These are phyloP conservation scores for Pocillopora damicornis DNA, from an alignment of 64 coral and sea anemone species.

Conservation along the genomic window DNA sequence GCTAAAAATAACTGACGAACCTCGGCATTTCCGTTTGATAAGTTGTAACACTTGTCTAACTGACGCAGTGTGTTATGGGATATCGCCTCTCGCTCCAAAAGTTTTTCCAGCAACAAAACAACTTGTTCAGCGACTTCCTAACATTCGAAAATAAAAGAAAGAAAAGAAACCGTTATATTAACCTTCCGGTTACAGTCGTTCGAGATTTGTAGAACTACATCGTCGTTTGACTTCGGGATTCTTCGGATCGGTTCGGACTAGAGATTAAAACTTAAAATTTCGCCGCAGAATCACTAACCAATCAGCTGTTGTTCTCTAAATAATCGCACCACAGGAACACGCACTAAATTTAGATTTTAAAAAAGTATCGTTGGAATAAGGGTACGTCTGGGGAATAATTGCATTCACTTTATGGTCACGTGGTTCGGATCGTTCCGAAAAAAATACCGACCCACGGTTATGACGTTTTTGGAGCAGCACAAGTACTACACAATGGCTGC, in stretches of 20 bases:
- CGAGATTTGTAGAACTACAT: neutral
- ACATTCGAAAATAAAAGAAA: neutral
- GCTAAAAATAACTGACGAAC: slow-evolving; percentile 2
- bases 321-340: too few species aligned
- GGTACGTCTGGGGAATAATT: too few species aligned
- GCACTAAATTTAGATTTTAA: too few species aligned
- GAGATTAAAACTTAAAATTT: neutral
- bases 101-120: slow-evolving; percentile 88
- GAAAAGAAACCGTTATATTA: neutral
- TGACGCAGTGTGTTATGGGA: slow-evolving; percentile 80
- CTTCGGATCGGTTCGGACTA: neutral
- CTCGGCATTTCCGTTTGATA: slow-evolving; percentile 81
- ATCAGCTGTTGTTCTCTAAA: neutral
- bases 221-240: neutral
- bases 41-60: slow-evolving; percentile 82
- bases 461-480: too few species aligned
- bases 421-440: too few species aligned
- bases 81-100: slow-evolving; percentile 78
- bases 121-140: slow-evolving; percentile 83
- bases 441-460: too few species aligned
- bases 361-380: too few species aligned
- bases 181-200: neutral
- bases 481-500: too few species aligned
- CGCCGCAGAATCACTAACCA: neutral
- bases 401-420: too few species aligned